phyloP scores from a whole-genome alignment of 53 echinoderm and acorn worm species.

The Stichopus horrens region DNA sequence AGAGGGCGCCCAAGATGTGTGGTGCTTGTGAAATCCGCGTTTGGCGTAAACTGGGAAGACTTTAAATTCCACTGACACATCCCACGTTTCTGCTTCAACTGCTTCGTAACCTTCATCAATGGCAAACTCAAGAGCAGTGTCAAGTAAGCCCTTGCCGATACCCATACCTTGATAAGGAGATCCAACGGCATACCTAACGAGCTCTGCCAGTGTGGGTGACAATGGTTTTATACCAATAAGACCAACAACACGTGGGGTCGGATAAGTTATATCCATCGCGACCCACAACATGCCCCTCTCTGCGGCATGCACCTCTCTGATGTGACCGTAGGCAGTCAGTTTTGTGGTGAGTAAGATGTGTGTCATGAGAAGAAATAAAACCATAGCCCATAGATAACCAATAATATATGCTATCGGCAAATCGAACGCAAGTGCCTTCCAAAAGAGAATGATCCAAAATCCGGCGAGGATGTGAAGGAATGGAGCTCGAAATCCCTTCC shows the following conservation, averaged over 20 bases:
- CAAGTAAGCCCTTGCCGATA: slow-evolving; percentile 2
- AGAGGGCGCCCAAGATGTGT: neutral
- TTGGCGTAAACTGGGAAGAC: neutral
- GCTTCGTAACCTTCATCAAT: neutral
- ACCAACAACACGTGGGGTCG: neutral
- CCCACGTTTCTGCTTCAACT: neutral
- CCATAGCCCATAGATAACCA: neutral
- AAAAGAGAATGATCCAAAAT: neutral
- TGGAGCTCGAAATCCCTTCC: slow-evolving; percentile 10
- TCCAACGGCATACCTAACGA: slow-evolving; percentile 9
- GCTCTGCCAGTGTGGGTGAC: neutral
- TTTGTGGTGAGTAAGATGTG: slow-evolving; percentile 1
- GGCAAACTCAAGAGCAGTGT: neutral
- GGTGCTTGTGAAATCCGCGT: slow-evolving; percentile 1
- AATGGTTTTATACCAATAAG: slow-evolving; percentile 6
- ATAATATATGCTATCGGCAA: neutral
- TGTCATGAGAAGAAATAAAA: neutral
- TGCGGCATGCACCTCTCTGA: neutral
- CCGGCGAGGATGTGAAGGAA: slow-evolving; percentile 8
- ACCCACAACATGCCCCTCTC: slow-evolving; percentile 14
- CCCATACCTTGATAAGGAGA: neutral
- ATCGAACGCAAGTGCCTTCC: neutral
- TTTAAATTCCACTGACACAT: neutral
- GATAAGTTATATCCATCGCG: neutral
- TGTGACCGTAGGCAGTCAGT: slow-evolving; percentile 1